A percentile compares a stretch with the other conserved stretches of the same genome.
Evolutionary conservation across 2,797 vertebrate genomes (phyloP).

Genomic region (Lacerta viridis): DNA sequence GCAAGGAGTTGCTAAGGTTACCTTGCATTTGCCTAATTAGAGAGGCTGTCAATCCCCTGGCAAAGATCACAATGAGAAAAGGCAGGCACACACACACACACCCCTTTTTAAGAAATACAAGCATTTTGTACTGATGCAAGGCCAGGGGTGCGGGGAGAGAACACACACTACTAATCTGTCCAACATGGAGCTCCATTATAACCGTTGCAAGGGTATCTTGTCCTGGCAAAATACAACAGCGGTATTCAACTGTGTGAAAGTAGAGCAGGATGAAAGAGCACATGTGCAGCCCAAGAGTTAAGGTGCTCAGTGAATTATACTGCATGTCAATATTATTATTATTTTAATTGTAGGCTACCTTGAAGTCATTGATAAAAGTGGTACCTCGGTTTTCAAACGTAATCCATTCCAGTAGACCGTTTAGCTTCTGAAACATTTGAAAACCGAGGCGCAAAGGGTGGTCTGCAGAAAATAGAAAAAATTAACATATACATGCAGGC

Average conservation of each 20-base stretch:
- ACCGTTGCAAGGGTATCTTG: not conserved
- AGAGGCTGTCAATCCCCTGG: conserved; percentile 67
- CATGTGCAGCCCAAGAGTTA: rapidly evolving
- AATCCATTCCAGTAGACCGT: too few species aligned
- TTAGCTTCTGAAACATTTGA: too few species aligned
- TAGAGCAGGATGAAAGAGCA: not conserved
- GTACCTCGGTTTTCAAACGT: too few species aligned
- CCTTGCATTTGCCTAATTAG: conserved; percentile 71
- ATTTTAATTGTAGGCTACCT: not conserved
- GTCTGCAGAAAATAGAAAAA: too few species aligned
- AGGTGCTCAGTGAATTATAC: not conserved
- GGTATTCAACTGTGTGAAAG: rapidly evolving
- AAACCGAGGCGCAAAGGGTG: too few species aligned
- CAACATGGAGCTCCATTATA: rapidly evolving
- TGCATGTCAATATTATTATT: not conserved
- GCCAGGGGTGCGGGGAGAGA: not conserved
- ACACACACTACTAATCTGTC: not conserved
- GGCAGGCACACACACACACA: not conserved
- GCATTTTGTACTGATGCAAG: conserved; percentile 47
- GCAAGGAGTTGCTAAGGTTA: conserved; percentile 79
- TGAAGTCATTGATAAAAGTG: not conserved
- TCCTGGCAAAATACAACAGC: rapidly evolving
- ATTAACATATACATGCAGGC: too few species aligned
- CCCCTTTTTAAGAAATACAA: not conserved
- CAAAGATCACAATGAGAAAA: conserved; percentile 43